Percentiles rank a stretch among this genome's conserved stretches.
phyloP scores from a whole-genome alignment of 2,113 vertebrate genomes.

The Henicopernis longicauda region DNA sequence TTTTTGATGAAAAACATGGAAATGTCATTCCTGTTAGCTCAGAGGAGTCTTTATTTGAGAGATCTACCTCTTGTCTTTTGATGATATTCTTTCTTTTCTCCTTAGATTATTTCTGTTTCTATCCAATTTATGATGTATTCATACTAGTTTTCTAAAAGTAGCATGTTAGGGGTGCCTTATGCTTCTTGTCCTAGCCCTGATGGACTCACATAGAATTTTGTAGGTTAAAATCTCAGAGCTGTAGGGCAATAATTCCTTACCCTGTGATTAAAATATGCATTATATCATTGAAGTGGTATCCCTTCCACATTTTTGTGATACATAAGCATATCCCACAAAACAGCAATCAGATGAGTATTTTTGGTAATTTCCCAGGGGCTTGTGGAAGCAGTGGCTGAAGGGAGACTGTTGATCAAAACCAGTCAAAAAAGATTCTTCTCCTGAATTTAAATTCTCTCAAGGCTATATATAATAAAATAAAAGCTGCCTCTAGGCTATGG shows the following conservation, averaged over 20 bases:
- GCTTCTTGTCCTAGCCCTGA: not conserved
- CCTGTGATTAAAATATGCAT: not conserved
- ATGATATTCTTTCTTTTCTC: not conserved
- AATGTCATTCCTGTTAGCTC: not conserved
- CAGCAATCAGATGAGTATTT: not conserved
- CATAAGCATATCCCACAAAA: not conserved
- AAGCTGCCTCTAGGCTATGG: not conserved
- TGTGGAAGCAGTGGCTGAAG: not conserved
- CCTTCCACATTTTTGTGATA: not conserved
- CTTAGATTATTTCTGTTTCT: not conserved
- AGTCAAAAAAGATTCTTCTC: not conserved
- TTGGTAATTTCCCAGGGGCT: conserved; percentile 25
- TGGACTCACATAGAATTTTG: not conserved
- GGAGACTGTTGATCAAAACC: not conserved
- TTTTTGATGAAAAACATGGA: conserved; percentile 1
- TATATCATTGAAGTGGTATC: not conserved
- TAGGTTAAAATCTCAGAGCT: not conserved
- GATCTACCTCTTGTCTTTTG: not conserved
- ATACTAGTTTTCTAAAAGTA: not conserved
- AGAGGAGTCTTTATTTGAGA: not conserved
- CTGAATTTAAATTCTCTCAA: not conserved
- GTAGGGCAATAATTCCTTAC: not conserved
- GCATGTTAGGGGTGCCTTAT: not conserved
- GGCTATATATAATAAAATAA: not conserved
- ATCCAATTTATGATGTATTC: not conserved